Conservation (phyloP, 2,797 vertebrate species). For the Lithobates pipiens region DNA sequence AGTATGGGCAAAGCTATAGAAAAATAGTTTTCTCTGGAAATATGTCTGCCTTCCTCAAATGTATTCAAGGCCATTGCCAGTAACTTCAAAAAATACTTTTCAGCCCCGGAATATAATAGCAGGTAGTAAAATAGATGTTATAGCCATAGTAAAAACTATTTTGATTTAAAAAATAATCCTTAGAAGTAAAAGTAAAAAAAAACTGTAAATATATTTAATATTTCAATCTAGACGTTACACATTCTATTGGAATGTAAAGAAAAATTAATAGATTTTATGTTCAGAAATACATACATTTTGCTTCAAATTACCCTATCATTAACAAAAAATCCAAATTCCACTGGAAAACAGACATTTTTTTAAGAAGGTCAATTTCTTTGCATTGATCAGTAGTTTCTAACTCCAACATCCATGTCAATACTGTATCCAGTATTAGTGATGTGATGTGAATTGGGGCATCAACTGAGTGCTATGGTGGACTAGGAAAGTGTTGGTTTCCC, state of each 20-base stretch:
- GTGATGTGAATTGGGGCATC: no score
- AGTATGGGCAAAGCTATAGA: slow-evolving; percentile 34
- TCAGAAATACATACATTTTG: background rate
- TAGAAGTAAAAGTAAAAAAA: background rate
- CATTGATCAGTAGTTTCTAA: no score
- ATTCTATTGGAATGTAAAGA: background rate
- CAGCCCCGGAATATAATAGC: slow-evolving; percentile 15
- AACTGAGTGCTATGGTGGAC: no score
- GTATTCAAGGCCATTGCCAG: slow-evolving; percentile 35
- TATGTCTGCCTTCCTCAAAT: slow-evolving; percentile 33
- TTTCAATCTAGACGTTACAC: background rate
- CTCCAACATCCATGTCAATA: no score
- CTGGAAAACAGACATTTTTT: no score
- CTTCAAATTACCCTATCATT: background rate
- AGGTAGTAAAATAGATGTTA: slow-evolving; percentile 24
- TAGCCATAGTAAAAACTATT: slow-evolving; percentile 11
- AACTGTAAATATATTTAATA: background rate
- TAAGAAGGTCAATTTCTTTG: no score
- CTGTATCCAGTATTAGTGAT: no score
- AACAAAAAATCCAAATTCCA: background rate
- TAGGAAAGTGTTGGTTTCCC: no score
- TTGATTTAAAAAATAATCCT: background rate
- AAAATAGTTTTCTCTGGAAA: slow-evolving; percentile 46
- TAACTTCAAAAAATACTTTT: slow-evolving; percentile 24
- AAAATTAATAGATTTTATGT: background rate